Conservation (phyloP, 2,888 invertebrate species). For the Mesorhabditis belari region DNA sequence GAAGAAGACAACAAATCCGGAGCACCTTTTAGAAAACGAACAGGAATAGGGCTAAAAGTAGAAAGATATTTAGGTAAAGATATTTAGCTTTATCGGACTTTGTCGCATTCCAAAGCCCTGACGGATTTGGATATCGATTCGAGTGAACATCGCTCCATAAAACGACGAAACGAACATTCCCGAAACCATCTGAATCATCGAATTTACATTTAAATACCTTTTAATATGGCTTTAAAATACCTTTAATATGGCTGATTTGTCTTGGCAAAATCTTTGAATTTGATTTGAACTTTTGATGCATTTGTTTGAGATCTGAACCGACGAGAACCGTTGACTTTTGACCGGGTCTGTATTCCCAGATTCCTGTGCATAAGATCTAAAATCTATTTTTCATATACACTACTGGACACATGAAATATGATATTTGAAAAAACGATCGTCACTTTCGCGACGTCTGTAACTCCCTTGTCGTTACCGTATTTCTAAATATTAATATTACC, state of each 20-base stretch:
- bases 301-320: conserved; percentile 33
- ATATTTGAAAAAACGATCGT: too few relatives aligned
- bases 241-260: conserved; percentile 18
- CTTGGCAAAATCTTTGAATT: conserved; percentile 35
- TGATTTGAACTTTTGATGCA: conserved; percentile 26
- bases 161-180: conserved; percentile 33
- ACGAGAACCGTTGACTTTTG: conserved; percentile 37
- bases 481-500: too few relatives aligned
- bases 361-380: conserved; percentile 44
- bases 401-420: too few relatives aligned
- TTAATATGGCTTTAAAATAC: not conserved
- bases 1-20: conserved; percentile 34
- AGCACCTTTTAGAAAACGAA: conserved; percentile 30
- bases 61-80: not conserved
- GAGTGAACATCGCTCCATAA: conserved; percentile 48
- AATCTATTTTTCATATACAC: too few relatives aligned
- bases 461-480: too few relatives aligned
- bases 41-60: conserved; percentile 28
- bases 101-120: conserved; percentile 42
- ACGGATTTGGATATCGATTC: conserved; percentile 42
- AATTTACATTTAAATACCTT: not conserved
- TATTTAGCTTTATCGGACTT: not conserved
- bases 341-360: conserved; percentile 47
- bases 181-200: not conserved
- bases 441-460: too few relatives aligned